Base-by-base conservation (phyloP, 1,140 invertebrate species). In the Drosophila watanabei region DNA sequence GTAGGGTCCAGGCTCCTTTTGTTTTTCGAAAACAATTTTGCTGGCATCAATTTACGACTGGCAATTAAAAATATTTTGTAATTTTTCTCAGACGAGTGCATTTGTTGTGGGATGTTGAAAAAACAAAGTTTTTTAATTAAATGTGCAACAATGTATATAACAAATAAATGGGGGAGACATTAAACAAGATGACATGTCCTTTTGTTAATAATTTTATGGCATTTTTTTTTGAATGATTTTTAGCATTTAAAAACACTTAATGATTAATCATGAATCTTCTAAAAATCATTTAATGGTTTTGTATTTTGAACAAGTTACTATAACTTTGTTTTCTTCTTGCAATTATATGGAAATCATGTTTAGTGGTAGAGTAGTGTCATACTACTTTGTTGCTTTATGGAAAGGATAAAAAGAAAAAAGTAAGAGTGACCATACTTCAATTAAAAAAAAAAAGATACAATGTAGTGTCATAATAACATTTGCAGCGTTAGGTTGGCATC, bases 1-100 rank as follows among this genome's bases (percentile, higher is more conserved):
- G 37, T 18, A 11, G 43, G 16, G 20, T 39, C 54, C 4, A 3
- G 39, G 24, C 49, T 71, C 46, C 66, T 71, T 79, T 79, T 79
- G 76, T 79, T 71, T 79, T 71, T 35, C 24, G 33, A 70, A 78
- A 79, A 79, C 75, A 79, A 79, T 79, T 79, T 79, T 35, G 64
- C 32, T 79, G 56, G 72, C 72, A 75, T 75, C 64, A 73, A 75
- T 73, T 75, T 75, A 54, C 30, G 70, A 33, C 48, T 48, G 58
- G 73, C 75, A 77, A 78, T 78, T 78, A 78, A 79, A 79, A 79
- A 62, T 70, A 79, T 79, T 79, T 79, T 78, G 64, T 62, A 62
- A 78, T 78, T 48, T 68, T 45, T 78, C 64, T 39, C 49, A 28
- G 41, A 16, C 46, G 49, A 75, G 41, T 58, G 62, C 69, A 72